Conservation (phyloP, 2,797 vertebrate genomes). For the Notolabrus celidotus region DNA sequence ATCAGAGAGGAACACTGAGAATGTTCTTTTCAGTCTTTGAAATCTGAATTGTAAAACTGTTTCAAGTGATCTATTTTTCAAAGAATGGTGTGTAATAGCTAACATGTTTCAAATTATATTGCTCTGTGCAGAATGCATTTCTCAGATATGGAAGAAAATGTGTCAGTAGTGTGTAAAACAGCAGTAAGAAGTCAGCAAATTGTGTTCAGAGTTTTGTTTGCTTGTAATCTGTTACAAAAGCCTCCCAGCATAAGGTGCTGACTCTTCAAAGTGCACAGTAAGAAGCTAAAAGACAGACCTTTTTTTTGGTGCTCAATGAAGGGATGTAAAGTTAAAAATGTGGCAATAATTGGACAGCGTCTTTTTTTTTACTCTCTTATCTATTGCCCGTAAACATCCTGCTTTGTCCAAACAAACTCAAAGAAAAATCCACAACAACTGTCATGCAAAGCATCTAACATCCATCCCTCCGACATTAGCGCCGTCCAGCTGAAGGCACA, state of each 20-base stretch:
- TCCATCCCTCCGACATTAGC: conserved; percentile 21
- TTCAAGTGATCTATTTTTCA: conserved; percentile 2
- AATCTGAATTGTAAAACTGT: neutral
- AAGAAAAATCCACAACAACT: conserved; percentile 30
- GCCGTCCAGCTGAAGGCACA: conserved; percentile 32
- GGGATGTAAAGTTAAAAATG: neutral
- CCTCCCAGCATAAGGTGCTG: neutral
- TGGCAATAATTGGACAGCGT: neutral
- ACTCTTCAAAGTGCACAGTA: neutral
- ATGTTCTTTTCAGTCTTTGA: conserved; percentile 6
- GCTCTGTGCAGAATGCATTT: conserved; percentile 1
- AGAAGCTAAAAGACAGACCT: neutral
- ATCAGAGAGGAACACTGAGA: neutral
- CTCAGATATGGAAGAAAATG: neutral
- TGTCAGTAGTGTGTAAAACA: neutral
- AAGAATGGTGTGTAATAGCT: neutral
- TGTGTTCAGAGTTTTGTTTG: neutral
- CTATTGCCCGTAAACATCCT: conserved; percentile 14
- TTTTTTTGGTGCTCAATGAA: neutral
- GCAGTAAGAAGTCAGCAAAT: neutral
- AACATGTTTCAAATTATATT: neutral
- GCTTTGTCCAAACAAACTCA: conserved; percentile 8
- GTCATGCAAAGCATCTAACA: conserved; percentile 30
- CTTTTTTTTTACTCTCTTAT: neutral
- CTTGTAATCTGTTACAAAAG: conserved; percentile 5